These are phyloP conservation scores for Chamaetylas fuelleborni DNA, from an alignment of 2,113 vertebrate genomes.

Conservation along the genomic window DNA sequence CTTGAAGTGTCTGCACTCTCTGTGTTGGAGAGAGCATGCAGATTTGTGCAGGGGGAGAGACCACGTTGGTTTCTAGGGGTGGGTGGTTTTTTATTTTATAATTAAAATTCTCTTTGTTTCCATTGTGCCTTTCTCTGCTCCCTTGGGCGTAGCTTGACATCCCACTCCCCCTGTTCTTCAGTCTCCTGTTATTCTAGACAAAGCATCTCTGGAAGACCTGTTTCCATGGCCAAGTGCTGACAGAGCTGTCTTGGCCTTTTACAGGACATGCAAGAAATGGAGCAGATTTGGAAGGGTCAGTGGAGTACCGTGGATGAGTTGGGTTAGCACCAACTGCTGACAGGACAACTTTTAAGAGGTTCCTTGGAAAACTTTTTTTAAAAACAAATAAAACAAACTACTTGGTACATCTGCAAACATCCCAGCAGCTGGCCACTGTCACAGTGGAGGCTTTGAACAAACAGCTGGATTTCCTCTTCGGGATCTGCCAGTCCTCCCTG, in stretches of 20 bases:
- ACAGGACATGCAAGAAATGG: not conserved
- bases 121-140: not conserved
- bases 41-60: not conserved
- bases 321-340: not conserved
- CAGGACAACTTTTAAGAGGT: not conserved
- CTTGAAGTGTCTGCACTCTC: not conserved
- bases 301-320: not conserved
- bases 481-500: not conserved
- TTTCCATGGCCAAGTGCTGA: not conserved
- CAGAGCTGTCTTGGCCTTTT: not conserved
- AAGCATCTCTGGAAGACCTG: not conserved
- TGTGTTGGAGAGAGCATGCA: not conserved
- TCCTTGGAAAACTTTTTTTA: not conserved
- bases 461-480: not conserved
- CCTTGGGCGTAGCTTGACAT: not conserved
- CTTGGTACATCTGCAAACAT: not conserved
- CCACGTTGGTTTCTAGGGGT: not conserved
- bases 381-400: not conserved
- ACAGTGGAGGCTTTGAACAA: not conserved
- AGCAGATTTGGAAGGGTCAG: not conserved
- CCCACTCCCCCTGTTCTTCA: not conserved
- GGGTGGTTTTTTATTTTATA: not conserved
- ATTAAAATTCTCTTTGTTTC: slow-evolving; percentile 51
- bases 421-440: not conserved
- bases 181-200: not conserved